These are phyloP conservation scores for Cyanoderma ruficeps DNA, from an alignment of 2,113 vertebrate species.

Conservation along the genomic window DNA sequence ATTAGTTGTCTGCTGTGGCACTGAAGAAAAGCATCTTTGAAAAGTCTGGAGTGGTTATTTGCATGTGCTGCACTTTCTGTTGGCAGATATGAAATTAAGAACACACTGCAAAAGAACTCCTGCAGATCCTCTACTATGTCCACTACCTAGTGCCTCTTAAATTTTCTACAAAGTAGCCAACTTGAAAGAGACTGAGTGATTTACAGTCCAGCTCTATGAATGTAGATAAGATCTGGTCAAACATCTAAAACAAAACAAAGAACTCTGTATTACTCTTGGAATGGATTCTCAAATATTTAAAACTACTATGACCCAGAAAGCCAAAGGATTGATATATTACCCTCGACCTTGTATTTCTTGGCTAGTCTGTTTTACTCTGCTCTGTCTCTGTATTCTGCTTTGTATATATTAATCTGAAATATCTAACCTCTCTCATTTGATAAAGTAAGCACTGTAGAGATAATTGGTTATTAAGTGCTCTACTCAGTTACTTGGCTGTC, in stretches of 20 bases:
- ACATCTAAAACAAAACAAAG: constrained; percentile 26
- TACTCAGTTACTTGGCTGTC: not conserved
- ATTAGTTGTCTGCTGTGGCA: not conserved
- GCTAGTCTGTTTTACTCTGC: constrained; percentile 4
- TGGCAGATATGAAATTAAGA: not conserved
- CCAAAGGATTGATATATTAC: not conserved
- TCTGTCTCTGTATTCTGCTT: not conserved
- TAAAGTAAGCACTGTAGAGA: not conserved
- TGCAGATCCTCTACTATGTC: not conserved
- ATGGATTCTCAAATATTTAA: constrained; percentile 56
- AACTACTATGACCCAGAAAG: constrained; percentile 27
- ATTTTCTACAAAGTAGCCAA: constrained; percentile 7
- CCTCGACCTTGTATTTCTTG: not conserved
- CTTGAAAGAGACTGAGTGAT: constrained; percentile 41
- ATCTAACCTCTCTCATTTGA: not conserved
- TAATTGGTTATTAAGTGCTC: not conserved
- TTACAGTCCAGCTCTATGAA: constrained; percentile 11
- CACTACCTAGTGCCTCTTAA: not conserved
- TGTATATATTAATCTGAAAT: not conserved
- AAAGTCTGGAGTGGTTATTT: not conserved
- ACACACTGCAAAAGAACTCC: not conserved
- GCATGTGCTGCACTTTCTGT: not conserved
- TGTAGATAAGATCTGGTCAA: constrained; percentile 43
- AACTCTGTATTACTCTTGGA: constrained; percentile 6
- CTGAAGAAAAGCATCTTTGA: not conserved